Conservation (phyloP, 2,113 vertebrate species). For the Ceuthmochares aereus region DNA sequence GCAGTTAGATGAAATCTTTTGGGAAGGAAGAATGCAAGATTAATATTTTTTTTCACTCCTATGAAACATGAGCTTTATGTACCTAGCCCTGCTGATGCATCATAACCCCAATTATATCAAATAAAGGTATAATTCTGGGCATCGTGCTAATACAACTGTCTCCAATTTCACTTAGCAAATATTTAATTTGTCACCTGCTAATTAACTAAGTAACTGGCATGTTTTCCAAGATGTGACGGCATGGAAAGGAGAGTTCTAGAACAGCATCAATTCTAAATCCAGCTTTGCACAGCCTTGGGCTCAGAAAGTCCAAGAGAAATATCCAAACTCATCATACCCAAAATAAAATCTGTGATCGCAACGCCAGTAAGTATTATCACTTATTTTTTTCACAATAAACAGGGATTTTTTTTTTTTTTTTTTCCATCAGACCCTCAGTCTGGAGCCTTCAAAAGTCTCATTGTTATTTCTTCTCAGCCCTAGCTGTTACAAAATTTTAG, state of each 20-base stretch:
- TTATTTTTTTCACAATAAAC: not conserved
- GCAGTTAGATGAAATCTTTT: not conserved
- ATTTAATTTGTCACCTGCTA: conserved; percentile 45
- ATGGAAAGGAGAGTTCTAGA: conserved; percentile 26
- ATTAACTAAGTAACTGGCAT: conserved; percentile 40
- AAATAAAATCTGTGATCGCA: not conserved
- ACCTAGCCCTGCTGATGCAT: not conserved
- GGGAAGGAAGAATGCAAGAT: not conserved
- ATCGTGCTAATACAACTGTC: not conserved
- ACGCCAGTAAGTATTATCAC: not conserved
- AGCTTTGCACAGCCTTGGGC: not conserved
- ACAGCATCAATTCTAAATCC: conserved; percentile 25
- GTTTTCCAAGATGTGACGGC: not conserved
- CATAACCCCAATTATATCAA: not conserved
- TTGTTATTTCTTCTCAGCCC: not conserved
- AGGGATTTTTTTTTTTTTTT: not conserved
- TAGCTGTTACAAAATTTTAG: not conserved
- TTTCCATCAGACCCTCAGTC: not conserved
- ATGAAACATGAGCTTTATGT: not conserved
- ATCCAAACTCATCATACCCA: not conserved
- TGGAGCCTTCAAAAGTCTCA: not conserved
- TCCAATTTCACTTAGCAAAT: conserved; percentile 34
- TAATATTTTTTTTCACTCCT: not conserved
- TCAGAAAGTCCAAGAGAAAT: not conserved
- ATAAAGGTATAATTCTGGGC: not conserved